Conservation (phyloP, 2,113 vertebrate genomes). For the Romanogobio albipinnatus region DNA sequence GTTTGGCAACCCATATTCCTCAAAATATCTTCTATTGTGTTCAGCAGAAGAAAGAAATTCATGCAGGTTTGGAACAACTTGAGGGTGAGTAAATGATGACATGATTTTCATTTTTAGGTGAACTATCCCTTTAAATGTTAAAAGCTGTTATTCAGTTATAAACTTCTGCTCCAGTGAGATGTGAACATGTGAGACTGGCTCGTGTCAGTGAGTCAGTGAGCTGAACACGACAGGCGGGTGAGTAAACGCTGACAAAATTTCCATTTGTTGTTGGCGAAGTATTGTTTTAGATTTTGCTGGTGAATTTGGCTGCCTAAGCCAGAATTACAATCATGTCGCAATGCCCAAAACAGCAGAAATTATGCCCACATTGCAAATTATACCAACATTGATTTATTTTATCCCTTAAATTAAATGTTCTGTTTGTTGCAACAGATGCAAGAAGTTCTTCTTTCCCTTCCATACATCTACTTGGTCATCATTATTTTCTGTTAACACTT, state of each 20-base stretch:
- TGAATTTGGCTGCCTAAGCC: neutral
- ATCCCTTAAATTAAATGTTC: neutral
- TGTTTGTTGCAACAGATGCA: conserved; percentile 1
- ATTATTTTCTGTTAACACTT: conserved; percentile 14
- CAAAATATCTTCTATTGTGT: no score
- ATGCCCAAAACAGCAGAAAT: neutral
- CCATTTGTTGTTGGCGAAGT: neutral
- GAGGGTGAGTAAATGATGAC: no score
- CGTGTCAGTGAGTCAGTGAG: neutral
- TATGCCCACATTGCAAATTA: neutral
- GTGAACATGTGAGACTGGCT: neutral
- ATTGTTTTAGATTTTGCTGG: neutral
- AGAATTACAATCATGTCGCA: neutral
- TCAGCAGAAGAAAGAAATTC: no score
- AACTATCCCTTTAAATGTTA: neutral
- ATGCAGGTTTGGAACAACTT: no score
- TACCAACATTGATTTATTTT: neutral
- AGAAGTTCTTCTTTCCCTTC: conserved; percentile 11
- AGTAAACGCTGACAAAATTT: neutral
- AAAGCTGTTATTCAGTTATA: neutral
- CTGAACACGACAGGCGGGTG: neutral
- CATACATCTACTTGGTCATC: neutral
- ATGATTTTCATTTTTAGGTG: no score
- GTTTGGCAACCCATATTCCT: no score
- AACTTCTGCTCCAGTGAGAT: neutral